These are phyloP conservation scores for Euplagia quadripunctaria DNA, from an alignment of 2,888 invertebrate species.

Conservation along the genomic window DNA sequence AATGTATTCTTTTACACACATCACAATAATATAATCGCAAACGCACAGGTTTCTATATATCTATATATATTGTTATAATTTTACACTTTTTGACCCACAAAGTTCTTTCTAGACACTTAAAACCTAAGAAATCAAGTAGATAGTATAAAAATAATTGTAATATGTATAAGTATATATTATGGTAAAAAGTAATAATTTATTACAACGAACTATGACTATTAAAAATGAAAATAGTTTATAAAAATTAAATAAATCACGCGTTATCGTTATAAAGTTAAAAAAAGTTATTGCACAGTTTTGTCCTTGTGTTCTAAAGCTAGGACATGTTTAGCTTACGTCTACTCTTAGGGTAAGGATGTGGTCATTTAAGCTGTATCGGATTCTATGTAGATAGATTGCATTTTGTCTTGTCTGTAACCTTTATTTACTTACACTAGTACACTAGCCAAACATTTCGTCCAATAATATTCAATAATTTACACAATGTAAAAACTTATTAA, in stretches of 20 bases:
- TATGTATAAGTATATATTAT: constrained; percentile 55
- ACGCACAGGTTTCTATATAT: constrained; percentile 63
- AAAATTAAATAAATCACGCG: constrained; percentile 40
- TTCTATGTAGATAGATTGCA: constrained; percentile 14
- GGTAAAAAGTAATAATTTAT: constrained; percentile 67
- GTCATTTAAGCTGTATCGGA: constrained; percentile 22
- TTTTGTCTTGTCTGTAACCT: neutral
- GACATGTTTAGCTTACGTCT: constrained; percentile 48
- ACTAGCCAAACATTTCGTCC: constrained; percentile 4
- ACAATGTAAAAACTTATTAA: no score
- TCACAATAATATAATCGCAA: constrained; percentile 53
- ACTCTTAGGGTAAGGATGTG: constrained; percentile 12
- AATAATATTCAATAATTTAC: neutral
- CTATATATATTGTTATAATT: constrained; percentile 65
- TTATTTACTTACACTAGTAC: neutral
- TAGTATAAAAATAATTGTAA: constrained; percentile 71
- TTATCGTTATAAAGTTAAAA: constrained; percentile 56
- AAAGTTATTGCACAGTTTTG: constrained; percentile 43
- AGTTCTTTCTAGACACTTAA: constrained; percentile 64
- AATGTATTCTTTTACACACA: constrained; percentile 42
- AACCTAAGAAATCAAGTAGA: constrained; percentile 74
- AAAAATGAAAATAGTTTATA: constrained; percentile 65
- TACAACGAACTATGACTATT: constrained; percentile 79
- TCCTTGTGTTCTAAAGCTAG: constrained; percentile 28
- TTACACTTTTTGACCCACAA: constrained; percentile 45